Evolutionary conservation across 2,113 vertebrate species (phyloP).

Genomic region (Holacanthus passer): DNA sequence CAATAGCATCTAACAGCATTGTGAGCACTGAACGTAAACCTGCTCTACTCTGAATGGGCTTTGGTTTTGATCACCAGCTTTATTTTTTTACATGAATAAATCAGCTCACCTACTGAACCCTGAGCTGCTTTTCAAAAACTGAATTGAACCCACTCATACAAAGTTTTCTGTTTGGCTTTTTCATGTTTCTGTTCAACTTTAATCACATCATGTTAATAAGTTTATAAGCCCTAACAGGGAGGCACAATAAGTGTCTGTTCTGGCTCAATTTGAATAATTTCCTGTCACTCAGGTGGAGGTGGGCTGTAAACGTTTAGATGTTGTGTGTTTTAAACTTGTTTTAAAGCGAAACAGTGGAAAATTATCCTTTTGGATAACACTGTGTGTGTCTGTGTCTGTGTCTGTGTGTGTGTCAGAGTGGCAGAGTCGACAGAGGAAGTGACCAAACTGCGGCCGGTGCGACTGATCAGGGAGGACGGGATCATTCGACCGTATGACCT

Average conservation of each 20-base stretch:
- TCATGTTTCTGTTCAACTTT: background rate
- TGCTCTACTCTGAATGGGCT: background rate
- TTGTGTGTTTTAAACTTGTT: too few relatives aligned
- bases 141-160: background rate
- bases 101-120: background rate
- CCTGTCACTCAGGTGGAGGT: background rate
- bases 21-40: conserved; percentile 1
- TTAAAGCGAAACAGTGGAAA: too few relatives aligned
- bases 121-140: background rate
- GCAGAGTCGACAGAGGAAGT: conserved; percentile 96
- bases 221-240: background rate
- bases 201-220: too few relatives aligned
- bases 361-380: too few relatives aligned
- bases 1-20: conserved; percentile 44
- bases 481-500: conserved; percentile 93
- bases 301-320: background rate
- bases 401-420: conserved; percentile 81
- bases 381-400: background rate
- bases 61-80: background rate
- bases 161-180: background rate
- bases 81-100: too few relatives aligned
- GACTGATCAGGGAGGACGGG: conserved; percentile 93
- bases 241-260: background rate
- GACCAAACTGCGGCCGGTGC: conserved; percentile 90
- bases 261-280: background rate